phyloP scores from a whole-genome alignment of 2,888 invertebrate species.

The Ethmia dodecea region DNA sequence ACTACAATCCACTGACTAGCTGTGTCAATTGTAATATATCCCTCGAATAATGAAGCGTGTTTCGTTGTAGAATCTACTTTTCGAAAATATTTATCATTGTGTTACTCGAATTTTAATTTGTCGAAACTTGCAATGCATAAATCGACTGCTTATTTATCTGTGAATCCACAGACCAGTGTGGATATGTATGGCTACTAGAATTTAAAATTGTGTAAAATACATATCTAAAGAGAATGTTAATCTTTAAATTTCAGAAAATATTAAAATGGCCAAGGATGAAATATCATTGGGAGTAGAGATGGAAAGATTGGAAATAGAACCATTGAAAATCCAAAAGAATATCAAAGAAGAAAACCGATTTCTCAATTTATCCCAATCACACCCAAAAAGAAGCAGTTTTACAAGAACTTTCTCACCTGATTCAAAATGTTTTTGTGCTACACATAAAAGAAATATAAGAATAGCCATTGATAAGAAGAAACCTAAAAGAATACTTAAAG shows the following conservation, averaged over 20 bases:
- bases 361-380: conserved; percentile 20
- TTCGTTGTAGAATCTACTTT: too few relatives aligned
- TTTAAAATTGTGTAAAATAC: too few relatives aligned
- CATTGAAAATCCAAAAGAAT: conserved; percentile 40
- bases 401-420: conserved; percentile 28
- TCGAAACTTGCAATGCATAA: too few relatives aligned
- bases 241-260: conserved; percentile 5
- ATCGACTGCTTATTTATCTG: too few relatives aligned
- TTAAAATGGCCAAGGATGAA: conserved; percentile 64
- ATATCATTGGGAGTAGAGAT: conserved; percentile 70
- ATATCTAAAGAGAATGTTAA: not conserved
- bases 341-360: conserved; percentile 53
- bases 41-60: too few relatives aligned
- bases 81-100: too few relatives aligned
- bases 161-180: too few relatives aligned
- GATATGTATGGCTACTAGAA: too few relatives aligned
- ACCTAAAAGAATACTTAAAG: conserved; percentile 69
- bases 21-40: too few relatives aligned
- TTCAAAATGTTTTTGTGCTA: conserved; percentile 45
- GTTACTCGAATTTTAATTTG: too few relatives aligned
- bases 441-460: conserved; percentile 36
- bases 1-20: too few relatives aligned
- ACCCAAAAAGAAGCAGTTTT: conserved; percentile 23
- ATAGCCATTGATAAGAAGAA: conserved; percentile 53
- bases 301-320: conserved; percentile 76